Conservation (phyloP, 2,113 vertebrate genomes). For the Vulpes ferrilata region DNA sequence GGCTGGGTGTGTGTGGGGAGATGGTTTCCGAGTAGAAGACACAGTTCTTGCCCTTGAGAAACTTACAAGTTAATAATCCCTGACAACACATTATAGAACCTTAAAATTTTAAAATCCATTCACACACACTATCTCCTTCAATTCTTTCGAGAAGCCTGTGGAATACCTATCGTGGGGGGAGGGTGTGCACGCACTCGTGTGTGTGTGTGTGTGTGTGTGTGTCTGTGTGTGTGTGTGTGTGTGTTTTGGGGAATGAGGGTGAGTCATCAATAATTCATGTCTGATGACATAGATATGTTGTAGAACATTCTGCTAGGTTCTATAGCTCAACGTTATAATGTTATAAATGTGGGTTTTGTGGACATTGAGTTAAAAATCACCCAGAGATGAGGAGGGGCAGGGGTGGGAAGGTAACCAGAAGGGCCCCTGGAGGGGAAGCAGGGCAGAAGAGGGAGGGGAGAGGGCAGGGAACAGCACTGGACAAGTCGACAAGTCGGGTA, state of each 20-base stretch:
- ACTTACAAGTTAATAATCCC: neutral
- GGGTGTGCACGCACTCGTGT: too few relatives aligned
- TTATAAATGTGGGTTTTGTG: neutral
- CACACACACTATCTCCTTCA: neutral
- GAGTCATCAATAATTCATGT: neutral
- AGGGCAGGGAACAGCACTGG: neutral
- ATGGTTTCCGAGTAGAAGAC: slow-evolving; percentile 16
- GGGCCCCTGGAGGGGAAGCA: neutral
- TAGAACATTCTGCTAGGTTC: neutral
- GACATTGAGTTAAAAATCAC: neutral
- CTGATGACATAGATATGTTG: neutral
- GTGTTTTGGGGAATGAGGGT: neutral
- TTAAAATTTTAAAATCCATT: neutral
- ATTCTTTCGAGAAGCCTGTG: neutral
- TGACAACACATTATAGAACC: neutral
- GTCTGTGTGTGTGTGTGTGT: neutral
- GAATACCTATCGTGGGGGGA: neutral
- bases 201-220: neutral
- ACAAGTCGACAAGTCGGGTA: neutral
- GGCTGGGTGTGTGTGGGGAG: neutral
- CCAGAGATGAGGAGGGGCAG: neutral
- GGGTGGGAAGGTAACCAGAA: neutral
- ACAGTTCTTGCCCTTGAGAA: slow-evolving; percentile 19
- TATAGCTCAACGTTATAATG: neutral
- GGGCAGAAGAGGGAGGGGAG: fast-evolving